Evolutionary conservation across 1,140 invertebrate species (phyloP).

Genomic region (Argopecten irradians): DNA sequence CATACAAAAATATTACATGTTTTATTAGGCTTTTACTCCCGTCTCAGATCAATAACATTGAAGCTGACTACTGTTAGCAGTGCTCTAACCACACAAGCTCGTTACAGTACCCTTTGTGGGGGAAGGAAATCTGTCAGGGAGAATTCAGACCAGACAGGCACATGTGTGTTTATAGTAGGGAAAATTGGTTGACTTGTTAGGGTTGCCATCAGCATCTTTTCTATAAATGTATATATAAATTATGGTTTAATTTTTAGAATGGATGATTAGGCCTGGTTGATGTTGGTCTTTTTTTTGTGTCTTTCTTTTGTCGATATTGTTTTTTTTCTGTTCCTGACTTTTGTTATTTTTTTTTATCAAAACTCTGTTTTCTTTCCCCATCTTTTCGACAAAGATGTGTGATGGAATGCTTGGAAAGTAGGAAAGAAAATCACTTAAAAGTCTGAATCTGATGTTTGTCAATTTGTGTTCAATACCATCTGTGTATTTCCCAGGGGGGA

Average conservation of each 20-base stretch:
- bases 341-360: too few species aligned
- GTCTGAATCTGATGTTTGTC: slow-evolving; percentile 22
- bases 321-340: too few species aligned
- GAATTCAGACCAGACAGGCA: neutral
- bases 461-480: slow-evolving; percentile 10
- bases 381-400: too few species aligned
- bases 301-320: too few species aligned
- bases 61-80: neutral
- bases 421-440: slow-evolving; percentile 8
- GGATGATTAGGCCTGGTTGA: neutral
- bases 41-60: neutral
- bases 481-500: slow-evolving; percentile 12
- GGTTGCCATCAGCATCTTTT: neutral
- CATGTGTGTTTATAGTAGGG: neutral
- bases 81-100: neutral
- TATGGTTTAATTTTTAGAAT: neutral
- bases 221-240: neutral
- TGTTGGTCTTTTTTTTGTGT: too few species aligned
- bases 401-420: neutral
- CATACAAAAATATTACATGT: neutral
- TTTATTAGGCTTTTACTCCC: neutral
- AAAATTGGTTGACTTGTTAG: neutral
- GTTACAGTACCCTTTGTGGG: neutral
- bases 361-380: too few species aligned
- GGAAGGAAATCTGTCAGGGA: neutral